Evolutionary conservation across 2,888 invertebrate genomes (phyloP), one percentile per base, ranked within the genome.

Genomic region (Steinernema carpocapsae): DNA sequence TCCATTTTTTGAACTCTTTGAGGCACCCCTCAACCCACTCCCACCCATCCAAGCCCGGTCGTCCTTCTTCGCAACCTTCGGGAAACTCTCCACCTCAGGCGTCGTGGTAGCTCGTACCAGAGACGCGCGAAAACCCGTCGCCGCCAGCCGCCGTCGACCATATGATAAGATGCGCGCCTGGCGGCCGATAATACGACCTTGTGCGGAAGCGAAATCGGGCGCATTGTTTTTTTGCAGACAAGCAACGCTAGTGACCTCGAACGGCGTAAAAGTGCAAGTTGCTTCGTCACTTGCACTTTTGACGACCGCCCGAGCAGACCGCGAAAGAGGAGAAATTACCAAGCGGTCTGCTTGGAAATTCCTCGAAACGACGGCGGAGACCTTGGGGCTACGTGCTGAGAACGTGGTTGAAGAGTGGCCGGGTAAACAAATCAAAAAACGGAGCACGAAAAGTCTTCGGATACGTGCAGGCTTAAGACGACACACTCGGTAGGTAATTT

Each of bases 101-200:
- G 14, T 56, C 56, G 56, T 56, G 56, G 26, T 26, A 26, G 56
- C 26, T 56, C 56, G 56, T 56, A 26, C 56, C 56, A 56, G 56
- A 22, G 22, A n/a, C n/a, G n/a, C n/a, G n/a, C n/a, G n/a, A n/a
- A n/a, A n/a, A n/a, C n/a, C 26, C 24, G 26, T 14, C 56, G 56
- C 56, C n/a, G 24, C 24, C 56, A 43, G 43, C 43, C 10, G 43
- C 14, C 43, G 43, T 43, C 43, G 56, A 56, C 22, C 56, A 56
- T 56, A 56, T 56, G 56, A 56, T 56, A 56, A 56, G 56, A 26
- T 22, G n/a, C n/a, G 19, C 51, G 51, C n/a, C n/a, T 22, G 10
- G 56, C 56, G 56, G 56, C 56, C 56, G 56, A 56, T 56, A 56
- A 56, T 56, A 56, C 56, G 56, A 56, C 56, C 56, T 56, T 56